Conservation (phyloP, 2,888 invertebrate species). For the Holacanthella duospinosa region DNA sequence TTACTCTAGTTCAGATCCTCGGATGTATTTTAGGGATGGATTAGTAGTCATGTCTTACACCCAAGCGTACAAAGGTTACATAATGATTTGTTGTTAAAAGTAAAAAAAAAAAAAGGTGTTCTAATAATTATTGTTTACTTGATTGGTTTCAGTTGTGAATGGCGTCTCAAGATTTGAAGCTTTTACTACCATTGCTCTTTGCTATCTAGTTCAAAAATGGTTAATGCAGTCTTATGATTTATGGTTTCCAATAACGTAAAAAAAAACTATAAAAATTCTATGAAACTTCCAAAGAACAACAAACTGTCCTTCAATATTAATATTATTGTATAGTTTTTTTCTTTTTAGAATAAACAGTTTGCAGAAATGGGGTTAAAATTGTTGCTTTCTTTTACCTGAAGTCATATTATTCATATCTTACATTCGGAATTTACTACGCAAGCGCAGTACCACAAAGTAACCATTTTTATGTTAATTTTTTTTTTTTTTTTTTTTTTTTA, state of each 20-base stretch:
- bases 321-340: too few species aligned
- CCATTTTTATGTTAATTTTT: too few species aligned
- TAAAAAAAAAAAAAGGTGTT: not conserved
- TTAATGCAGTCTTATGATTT: not conserved
- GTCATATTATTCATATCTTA: too few species aligned
- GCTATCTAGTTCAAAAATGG: slow-evolving; percentile 1
- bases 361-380: too few species aligned
- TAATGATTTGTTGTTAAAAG: not conserved
- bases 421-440: too few species aligned
- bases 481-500: too few species aligned
- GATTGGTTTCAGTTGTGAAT: slow-evolving; percentile 13
- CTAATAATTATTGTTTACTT: slow-evolving; percentile 1
- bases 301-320: too few species aligned
- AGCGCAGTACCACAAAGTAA: too few species aligned
- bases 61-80: slow-evolving; percentile 26
- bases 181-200: slow-evolving; percentile 1
- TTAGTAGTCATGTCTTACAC: slow-evolving; percentile 28
- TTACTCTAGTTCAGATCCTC: slow-evolving; percentile 20
- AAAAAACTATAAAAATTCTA: too few species aligned
- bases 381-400: too few species aligned
- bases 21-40: slow-evolving; percentile 27
- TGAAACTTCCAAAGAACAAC: too few species aligned
- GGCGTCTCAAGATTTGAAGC: slow-evolving; percentile 9
- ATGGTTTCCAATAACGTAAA: not conserved
- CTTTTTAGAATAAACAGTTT: too few species aligned